Conservation (phyloP, 2,113 vertebrate species). For the Pontoporia blainvillei region DNA sequence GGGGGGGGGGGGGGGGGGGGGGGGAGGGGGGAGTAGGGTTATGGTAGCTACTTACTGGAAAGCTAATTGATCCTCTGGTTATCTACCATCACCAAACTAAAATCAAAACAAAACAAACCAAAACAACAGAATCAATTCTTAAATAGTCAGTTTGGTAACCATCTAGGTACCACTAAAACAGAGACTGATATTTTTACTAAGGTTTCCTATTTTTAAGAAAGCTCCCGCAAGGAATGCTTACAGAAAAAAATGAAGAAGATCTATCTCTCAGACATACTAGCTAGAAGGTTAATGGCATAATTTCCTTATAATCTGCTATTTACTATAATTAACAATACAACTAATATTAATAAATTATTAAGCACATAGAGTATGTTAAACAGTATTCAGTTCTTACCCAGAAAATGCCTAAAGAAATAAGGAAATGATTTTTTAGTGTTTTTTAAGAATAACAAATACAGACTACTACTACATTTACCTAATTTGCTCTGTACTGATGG, state of each 20-base stretch:
- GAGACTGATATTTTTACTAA: neutral
- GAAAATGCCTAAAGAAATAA: neutral
- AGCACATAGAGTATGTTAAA: neutral
- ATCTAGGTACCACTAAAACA: neutral
- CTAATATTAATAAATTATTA: neutral
- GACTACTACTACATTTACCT: too few species aligned
- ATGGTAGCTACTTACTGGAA: neutral
- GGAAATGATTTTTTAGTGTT: neutral
- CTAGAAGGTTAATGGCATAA: neutral
- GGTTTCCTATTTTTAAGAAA: neutral
- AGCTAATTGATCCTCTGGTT: neutral
- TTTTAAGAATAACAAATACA: neutral
- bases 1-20: too few species aligned
- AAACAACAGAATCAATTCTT: neutral
- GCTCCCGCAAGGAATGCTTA: neutral
- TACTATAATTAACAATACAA: constrained; percentile 18
- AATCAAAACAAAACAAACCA: neutral
- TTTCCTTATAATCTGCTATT: neutral
- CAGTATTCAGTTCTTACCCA: neutral
- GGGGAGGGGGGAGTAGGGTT: neutral
- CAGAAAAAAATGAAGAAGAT: neutral
- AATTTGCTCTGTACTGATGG: neutral
- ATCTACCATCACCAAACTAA: neutral
- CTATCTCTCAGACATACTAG: neutral
- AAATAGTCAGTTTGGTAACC: neutral